Percentiles rank a stretch among this genome's conserved stretches.
phyloP scores from a whole-genome alignment of 2,113 vertebrate species.

The Lanius collurio region DNA sequence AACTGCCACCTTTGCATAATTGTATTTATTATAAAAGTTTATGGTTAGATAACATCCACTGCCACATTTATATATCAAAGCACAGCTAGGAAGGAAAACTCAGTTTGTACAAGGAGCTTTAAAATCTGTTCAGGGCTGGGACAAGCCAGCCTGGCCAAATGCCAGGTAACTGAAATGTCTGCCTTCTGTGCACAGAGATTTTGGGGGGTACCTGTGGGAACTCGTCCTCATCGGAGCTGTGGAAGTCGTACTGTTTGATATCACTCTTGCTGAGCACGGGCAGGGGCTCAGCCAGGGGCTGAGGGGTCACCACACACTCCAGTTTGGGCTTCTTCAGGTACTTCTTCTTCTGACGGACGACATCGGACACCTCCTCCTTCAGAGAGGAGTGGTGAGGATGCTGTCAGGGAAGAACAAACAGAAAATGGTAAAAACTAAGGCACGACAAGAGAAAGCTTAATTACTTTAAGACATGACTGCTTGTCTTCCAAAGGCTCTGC shows the following conservation, averaged over 20 bases:
- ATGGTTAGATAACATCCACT: rapidly evolving
- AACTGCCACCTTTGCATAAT: rapidly evolving
- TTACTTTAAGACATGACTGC: not conserved
- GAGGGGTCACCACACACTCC: constrained; percentile 75
- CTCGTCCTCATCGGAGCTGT: constrained; percentile 93
- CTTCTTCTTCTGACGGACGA: constrained; percentile 87
- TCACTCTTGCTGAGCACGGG: constrained; percentile 85
- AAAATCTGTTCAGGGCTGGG: rapidly evolving
- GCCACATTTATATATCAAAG: not conserved
- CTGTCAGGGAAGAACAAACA: constrained; percentile 60
- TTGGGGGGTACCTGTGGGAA: constrained; percentile 80
- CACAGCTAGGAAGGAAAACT: not conserved
- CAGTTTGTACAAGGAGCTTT: not conserved
- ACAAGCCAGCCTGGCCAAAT: not conserved
- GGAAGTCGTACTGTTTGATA: constrained; percentile 95
- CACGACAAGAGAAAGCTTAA: not conserved
- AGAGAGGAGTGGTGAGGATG: constrained; percentile 81
- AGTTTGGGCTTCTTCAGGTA: constrained; percentile 83
- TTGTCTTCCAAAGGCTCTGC: not conserved
- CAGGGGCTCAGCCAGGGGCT: constrained; percentile 76
- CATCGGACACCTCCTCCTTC: constrained; percentile 83
- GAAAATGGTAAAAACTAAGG: not conserved
- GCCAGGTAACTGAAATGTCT: not conserved
- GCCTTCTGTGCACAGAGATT: rapidly evolving
- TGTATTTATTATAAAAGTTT: not conserved